A percentile compares a stretch with the other conserved stretches of the same genome.
phyloP scores from a whole-genome alignment of 2,888 invertebrate genomes.

The Patella caerulea region DNA sequence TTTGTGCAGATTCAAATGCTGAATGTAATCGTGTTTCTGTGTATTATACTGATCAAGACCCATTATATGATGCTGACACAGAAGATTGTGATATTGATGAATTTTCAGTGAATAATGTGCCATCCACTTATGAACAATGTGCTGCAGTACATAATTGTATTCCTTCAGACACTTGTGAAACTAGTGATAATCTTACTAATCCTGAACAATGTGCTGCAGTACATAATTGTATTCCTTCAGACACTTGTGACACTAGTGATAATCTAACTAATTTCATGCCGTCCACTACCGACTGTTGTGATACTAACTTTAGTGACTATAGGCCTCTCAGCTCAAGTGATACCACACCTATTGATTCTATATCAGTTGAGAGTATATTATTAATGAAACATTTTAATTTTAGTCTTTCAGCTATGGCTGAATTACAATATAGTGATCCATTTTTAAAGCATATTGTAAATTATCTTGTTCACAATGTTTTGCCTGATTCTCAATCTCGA shows the following conservation, averaged over 20 bases:
- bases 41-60: background rate
- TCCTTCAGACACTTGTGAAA: too few relatives aligned
- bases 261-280: background rate
- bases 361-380: constrained; percentile 4
- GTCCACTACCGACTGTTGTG: background rate
- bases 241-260: background rate
- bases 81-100: background rate
- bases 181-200: too few relatives aligned
- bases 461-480: constrained; percentile 17
- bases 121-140: too few relatives aligned
- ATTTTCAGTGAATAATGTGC: too few relatives aligned
- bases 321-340: background rate
- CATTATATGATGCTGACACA: constrained; percentile 5
- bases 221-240: background rate
- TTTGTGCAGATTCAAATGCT: background rate
- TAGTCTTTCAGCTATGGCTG: background rate
- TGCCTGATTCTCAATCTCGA: constrained; percentile 30
- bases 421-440: constrained; percentile 18
- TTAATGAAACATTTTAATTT: constrained; percentile 6
- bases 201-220: too few relatives aligned
- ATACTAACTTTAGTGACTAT: background rate
- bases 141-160: background rate
- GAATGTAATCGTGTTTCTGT: background rate
- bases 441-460: background rate
- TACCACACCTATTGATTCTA: background rate